A percentile compares a stretch with the other conserved stretches of the same genome.
These are phyloP conservation scores for Macrostomum cliftonense DNA, from an alignment of 2,888 invertebrate species.

Conservation along the genomic window DNA sequence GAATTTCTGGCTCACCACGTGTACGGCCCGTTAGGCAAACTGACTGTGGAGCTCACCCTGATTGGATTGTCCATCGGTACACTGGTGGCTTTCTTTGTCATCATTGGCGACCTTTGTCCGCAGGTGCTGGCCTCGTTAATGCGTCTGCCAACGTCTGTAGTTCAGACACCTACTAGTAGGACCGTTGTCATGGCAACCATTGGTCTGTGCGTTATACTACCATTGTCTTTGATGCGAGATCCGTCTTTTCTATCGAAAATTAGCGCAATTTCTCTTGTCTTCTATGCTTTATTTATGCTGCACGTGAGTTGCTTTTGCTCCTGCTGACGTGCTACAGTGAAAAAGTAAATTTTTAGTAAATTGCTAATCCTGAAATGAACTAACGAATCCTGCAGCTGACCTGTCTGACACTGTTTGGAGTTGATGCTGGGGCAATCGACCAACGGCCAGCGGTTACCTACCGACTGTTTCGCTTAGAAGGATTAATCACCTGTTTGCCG, in stretches of 20 bases:
- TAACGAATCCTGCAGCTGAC: too few relatives aligned
- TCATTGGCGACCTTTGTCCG: conserved; percentile 89
- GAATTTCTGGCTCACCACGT: conserved; percentile 74
- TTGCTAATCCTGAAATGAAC: too few relatives aligned
- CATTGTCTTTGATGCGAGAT: conserved; percentile 66
- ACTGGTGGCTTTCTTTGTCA: conserved; percentile 83
- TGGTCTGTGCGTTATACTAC: conserved; percentile 53
- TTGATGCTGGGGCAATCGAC: too few relatives aligned
- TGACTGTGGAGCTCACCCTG: conserved; percentile 62
- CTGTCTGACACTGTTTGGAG: too few relatives aligned
- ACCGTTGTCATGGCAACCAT: conserved; percentile 30
- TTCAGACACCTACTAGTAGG: conserved; percentile 20
- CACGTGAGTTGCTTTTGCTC: conserved; percentile 56
- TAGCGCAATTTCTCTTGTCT: conserved; percentile 69
- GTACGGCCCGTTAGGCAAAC: conserved; percentile 72
- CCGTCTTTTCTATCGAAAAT: conserved; percentile 70
- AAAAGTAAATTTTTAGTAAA: too few relatives aligned
- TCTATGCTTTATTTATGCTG: conserved; percentile 67
- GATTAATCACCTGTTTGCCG: conserved; percentile 72
- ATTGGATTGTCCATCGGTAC: conserved; percentile 83
- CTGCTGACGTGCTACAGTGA: too few relatives aligned
- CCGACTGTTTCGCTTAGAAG: conserved; percentile 42
- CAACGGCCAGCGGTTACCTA: too few relatives aligned
- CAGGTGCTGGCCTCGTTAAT: too few relatives aligned
- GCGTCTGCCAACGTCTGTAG: too few relatives aligned